Percentiles rank a stretch among this genome's conserved stretches.
Conservation (phyloP, 2,888 invertebrate genomes). For the Cataglyphis altisquamis region DNA sequence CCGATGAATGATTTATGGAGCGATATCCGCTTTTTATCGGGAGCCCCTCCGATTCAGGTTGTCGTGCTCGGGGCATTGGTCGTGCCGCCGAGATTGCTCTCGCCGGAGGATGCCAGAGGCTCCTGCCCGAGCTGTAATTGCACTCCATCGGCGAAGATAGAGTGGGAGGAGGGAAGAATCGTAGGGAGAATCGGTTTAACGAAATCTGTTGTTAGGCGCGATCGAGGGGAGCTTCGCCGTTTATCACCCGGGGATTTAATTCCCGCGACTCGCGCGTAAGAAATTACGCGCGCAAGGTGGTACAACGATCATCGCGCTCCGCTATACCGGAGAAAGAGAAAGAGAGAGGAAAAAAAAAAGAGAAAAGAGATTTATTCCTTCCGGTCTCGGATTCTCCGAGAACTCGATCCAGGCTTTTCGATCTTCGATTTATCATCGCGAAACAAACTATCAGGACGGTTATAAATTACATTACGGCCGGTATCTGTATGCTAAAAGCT, state of each 20-base stretch:
- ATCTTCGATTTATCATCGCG: conserved; percentile 28
- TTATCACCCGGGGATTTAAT: conserved; percentile 52
- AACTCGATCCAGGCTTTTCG: conserved; percentile 5
- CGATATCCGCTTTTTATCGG: conserved; percentile 74
- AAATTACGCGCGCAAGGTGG: conserved; percentile 50
- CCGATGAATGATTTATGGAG: conserved; percentile 77
- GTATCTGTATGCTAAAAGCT: not conserved
- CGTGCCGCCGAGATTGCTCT: conserved; percentile 66
- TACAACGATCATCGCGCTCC: conserved; percentile 37
- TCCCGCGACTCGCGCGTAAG: conserved; percentile 41
- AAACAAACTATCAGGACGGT: not conserved
- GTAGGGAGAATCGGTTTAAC: conserved; percentile 64
- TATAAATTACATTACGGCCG: not conserved
- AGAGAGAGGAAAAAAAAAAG: not conserved
- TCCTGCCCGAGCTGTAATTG: conserved; percentile 66
- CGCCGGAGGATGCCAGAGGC: conserved; percentile 66
- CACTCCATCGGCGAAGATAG: conserved; percentile 39
- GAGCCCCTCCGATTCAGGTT: conserved; percentile 63
- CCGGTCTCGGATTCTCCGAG: not conserved
- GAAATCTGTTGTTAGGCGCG: conserved; percentile 64
- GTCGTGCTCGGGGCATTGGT: conserved; percentile 67
- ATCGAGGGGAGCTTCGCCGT: conserved; percentile 31
- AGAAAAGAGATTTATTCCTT: conserved; percentile 12
- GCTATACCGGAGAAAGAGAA: not conserved
- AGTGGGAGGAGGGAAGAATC: conserved; percentile 23